These are phyloP conservation scores for Ophiodon elongatus DNA, from an alignment of 2,113 vertebrate genomes.

Conservation along the genomic window DNA sequence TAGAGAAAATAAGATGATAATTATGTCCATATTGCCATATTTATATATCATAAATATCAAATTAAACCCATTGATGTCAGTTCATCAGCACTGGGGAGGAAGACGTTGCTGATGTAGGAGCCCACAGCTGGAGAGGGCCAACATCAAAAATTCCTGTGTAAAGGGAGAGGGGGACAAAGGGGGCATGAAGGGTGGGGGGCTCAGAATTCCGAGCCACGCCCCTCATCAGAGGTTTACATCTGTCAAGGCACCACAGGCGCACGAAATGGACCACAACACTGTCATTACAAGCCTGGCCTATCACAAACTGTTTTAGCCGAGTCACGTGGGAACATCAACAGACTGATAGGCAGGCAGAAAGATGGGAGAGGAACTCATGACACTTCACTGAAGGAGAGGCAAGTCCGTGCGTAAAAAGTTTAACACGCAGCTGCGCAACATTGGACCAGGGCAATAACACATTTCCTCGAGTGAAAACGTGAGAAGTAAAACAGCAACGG, in stretches of 20 bases:
- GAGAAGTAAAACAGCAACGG: conserved; percentile 14
- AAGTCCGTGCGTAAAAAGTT: conserved; percentile 64
- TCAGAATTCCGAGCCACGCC: not conserved
- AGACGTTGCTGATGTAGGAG: not conserved
- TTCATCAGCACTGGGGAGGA: not conserved
- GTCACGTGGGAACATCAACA: conserved; percentile 72
- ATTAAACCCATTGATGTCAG: not conserved
- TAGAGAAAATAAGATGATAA: not conserved
- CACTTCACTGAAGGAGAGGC: conserved; percentile 68
- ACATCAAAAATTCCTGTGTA: not conserved
- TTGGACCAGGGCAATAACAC: not conserved
- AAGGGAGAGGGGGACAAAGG: not conserved
- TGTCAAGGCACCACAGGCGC: conserved; percentile 33
- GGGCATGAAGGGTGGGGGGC: not conserved
- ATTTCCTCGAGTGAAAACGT: conserved; percentile 13
- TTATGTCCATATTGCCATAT: not conserved
- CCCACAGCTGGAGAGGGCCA: not conserved
- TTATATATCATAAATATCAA: not conserved
- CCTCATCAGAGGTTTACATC: conserved; percentile 38
- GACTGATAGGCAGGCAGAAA: conserved; percentile 79
- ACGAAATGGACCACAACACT: conserved; percentile 19
- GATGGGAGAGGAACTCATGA: conserved; percentile 72
- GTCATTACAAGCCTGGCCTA: conserved; percentile 70
- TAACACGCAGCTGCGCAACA: conserved; percentile 24
- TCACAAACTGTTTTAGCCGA: conserved; percentile 46